Conservation (phyloP, 2,888 invertebrate genomes). For the Callyntrura sp. region DNA sequence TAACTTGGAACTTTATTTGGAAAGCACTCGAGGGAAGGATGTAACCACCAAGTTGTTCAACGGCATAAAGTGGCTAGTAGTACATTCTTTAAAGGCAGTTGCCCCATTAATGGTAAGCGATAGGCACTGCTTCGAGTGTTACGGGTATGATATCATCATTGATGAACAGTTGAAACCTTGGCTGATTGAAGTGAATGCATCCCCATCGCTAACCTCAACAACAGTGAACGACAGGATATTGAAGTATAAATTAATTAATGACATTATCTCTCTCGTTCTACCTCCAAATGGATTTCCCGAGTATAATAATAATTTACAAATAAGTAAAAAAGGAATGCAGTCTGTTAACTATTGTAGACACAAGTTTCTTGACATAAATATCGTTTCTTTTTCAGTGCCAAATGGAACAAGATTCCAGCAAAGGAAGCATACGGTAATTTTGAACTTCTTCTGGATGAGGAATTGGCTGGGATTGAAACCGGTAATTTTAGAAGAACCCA, state of each 20-base stretch:
- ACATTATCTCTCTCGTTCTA: conserved; percentile 95
- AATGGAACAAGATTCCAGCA: conserved; percentile 93
- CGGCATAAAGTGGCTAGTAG: conserved; percentile 95
- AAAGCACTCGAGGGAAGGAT: conserved; percentile 95
- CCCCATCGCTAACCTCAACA: conserved; percentile 97
- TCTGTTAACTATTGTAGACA: neutral
- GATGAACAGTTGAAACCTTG: conserved; percentile 97
- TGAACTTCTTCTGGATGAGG: conserved; percentile 94
- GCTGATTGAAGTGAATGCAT: conserved; percentile 98
- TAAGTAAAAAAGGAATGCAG: no score
- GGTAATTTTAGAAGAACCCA: conserved; percentile 76
- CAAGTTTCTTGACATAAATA: neutral
- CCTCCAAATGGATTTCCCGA: conserved; percentile 96
- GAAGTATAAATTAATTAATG: conserved; percentile 97
- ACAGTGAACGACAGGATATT: conserved; percentile 97
- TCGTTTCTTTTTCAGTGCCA: conserved; percentile 87
- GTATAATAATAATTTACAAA: no score
- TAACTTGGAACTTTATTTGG: conserved; percentile 95
- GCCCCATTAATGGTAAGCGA: conserved; percentile 97
- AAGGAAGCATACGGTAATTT: conserved; percentile 93
- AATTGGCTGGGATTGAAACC: conserved; percentile 87
- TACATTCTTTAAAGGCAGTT: conserved; percentile 97
- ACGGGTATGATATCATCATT: conserved; percentile 98
- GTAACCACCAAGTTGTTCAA: conserved; percentile 95
- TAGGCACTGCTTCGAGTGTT: conserved; percentile 96